These are phyloP conservation scores for Xyliphius kryptos DNA, from an alignment of 2,113 vertebrate genomes.

Conservation along the genomic window DNA sequence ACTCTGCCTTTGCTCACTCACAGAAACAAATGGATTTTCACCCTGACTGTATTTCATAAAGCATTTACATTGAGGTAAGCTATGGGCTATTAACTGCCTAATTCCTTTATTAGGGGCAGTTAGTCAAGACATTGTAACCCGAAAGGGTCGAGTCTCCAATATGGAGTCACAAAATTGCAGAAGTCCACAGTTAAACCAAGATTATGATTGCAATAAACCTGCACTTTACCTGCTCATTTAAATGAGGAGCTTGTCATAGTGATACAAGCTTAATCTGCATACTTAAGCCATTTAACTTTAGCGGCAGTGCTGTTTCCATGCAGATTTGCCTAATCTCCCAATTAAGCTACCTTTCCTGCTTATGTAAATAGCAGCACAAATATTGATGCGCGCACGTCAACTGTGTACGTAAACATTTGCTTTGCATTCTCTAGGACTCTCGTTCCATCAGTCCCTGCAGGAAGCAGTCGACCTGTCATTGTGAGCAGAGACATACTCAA, in stretches of 20 bases:
- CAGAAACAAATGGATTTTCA: no score
- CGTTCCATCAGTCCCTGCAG: slow-evolving; percentile 18
- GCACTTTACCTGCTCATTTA: not conserved
- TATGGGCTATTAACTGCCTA: slow-evolving; percentile 1
- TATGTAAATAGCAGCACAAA: slow-evolving; percentile 5
- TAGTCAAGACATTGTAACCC: not conserved
- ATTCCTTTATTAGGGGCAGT: slow-evolving; percentile 11
- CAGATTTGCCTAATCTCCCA: not conserved
- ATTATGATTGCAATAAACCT: slow-evolving; percentile 18
- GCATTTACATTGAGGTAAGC: no score
- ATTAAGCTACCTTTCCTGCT: slow-evolving; percentile 3
- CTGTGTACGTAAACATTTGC: slow-evolving; percentile 12
- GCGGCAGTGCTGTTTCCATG: not conserved
- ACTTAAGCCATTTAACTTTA: not conserved
- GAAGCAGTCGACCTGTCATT: slow-evolving; percentile 26
- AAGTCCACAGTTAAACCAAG: not conserved
- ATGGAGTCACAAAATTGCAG: not conserved
- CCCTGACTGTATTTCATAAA: no score
- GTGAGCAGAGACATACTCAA: no score
- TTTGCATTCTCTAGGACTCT: slow-evolving; percentile 5
- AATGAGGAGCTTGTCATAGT: no score
- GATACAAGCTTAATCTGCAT: slow-evolving; percentile 2
- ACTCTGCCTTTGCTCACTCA: no score
- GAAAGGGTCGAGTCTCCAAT: not conserved
- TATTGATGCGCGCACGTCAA: slow-evolving; percentile 6